Evolutionary conservation across 2,888 invertebrate genomes (phyloP).

Genomic region (Gymnocheta viridis): DNA sequence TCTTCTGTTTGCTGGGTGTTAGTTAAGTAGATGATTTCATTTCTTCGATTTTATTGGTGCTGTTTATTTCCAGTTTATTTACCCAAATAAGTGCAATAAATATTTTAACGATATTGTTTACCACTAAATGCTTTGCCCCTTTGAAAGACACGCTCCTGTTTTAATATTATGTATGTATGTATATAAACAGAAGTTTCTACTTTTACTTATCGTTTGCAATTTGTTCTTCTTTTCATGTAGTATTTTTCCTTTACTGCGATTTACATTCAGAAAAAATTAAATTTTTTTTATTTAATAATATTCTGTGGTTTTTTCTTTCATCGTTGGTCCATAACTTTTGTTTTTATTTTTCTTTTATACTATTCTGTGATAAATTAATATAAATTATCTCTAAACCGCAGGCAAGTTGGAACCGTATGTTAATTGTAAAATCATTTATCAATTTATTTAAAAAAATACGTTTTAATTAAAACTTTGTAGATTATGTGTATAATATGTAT

Average conservation of each 20-base stretch:
- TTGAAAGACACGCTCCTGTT: background rate
- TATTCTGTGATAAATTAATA: conserved; percentile 52
- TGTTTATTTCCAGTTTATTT: background rate
- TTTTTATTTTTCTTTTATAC: conserved; percentile 6
- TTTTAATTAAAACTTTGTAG: conserved; percentile 28
- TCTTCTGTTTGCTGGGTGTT: too few relatives aligned
- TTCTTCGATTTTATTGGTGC: too few relatives aligned
- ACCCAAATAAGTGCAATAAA: too few relatives aligned
- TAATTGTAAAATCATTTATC: conserved; percentile 55
- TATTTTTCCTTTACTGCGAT: conserved; percentile 3
- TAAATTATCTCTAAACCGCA: conserved; percentile 63
- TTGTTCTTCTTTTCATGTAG: background rate
- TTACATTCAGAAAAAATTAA: background rate
- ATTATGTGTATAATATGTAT: background rate
- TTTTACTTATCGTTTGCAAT: conserved; percentile 30
- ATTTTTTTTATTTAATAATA: conserved; percentile 30
- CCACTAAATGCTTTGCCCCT: background rate
- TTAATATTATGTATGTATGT: too few relatives aligned
- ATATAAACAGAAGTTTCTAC: too few relatives aligned
- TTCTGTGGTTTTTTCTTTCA: conserved; percentile 47
- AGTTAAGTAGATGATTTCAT: too few relatives aligned
- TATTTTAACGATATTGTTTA: background rate
- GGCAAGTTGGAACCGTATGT: conserved; percentile 42
- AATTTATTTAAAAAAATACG: conserved; percentile 30
- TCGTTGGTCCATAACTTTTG: conserved; percentile 32